Evolutionary conservation across 2,888 invertebrate genomes (phyloP), one percentile per base, ranked within the genome.

Genomic region (Catocala sponsa): DNA sequence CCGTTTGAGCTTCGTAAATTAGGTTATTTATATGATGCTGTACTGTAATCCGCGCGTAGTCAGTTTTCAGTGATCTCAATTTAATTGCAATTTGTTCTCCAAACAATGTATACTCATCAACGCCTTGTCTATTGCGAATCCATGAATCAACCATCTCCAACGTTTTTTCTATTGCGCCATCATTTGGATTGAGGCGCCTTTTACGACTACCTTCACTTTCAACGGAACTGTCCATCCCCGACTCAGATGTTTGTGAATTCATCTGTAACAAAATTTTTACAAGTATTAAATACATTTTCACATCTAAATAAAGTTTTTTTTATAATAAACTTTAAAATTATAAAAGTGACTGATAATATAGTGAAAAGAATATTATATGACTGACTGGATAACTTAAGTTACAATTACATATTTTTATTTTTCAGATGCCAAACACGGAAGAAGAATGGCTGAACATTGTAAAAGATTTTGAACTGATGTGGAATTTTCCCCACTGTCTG

Each of bases 401-500:
- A 25, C 13, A 15, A 25, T 48, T 48, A 25, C 25, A 62, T 62
- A 62, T 62, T 55, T 62, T 62, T 62, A 48, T 55, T 62, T 57
- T 62, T 52, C 61, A 61, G 61, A 55, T 61, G 55, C 61, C 55
- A n/a, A n/a, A n/a, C n/a, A n/a, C n/a, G n/a, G 62, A 62, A 62
- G 62, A 62, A 56, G 62, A 55, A 57, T 58, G 58, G 58, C 50
- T 54, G 43, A 58, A 54, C 42, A 63, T 63, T 59, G 58, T 49
- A 54, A 55, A 54, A 58, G 50, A 63, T 52, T 63, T 58, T 59
- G 58, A 63, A 32, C 11, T 48, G 11, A 15, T 33, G 33, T 48
- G 48, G 48, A 67, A 59, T 59, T 74, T 74, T 55, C 72, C 74
- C 51, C 67, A 74, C 55, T 69, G 68, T 51, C 51, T 70, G 13